phyloP scores from a whole-genome alignment of 2,797 vertebrate genomes.

The Poeciliopsis turneri region DNA sequence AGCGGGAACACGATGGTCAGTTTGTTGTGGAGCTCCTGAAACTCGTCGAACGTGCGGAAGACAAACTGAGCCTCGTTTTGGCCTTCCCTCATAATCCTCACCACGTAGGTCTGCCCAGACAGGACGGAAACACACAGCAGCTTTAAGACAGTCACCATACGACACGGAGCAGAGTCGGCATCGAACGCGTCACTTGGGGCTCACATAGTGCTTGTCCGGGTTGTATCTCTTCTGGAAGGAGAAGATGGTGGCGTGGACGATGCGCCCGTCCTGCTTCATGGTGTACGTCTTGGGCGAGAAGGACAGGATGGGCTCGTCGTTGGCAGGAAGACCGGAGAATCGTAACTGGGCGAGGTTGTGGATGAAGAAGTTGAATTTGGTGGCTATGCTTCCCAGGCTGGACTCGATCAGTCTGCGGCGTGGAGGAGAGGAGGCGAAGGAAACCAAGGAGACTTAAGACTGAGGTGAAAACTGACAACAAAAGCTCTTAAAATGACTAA shows the following conservation, averaged over 20 bases:
- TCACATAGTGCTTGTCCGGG: slow-evolving; percentile 97
- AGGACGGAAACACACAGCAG: background rate
- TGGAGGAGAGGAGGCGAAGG: background rate
- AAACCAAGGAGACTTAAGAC: background rate
- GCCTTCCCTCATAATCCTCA: slow-evolving; percentile 91
- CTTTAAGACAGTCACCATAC: background rate
- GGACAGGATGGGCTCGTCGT: slow-evolving; percentile 94
- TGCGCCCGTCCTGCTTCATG: slow-evolving; percentile 92
- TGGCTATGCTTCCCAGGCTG: slow-evolving; percentile 95
- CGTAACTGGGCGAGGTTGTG: slow-evolving; percentile 97
- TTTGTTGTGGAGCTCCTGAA: slow-evolving; percentile 99
- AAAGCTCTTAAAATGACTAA: background rate
- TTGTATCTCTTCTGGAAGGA: slow-evolving; percentile 99
- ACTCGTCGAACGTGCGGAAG: slow-evolving; percentile 98
- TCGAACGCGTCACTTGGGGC: slow-evolving; percentile 23
- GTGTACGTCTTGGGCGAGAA: slow-evolving; percentile 95
- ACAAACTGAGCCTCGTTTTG: slow-evolving; percentile 91
- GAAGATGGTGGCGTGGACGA: slow-evolving; percentile 91
- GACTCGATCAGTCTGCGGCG: slow-evolving; percentile 91
- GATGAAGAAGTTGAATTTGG: slow-evolving; percentile 99
- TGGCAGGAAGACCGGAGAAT: slow-evolving; percentile 94
- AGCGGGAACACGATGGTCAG: slow-evolving; percentile 94
- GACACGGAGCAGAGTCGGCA: accelerated
- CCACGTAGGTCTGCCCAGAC: slow-evolving; percentile 89
- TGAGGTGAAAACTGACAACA: background rate